These are phyloP conservation scores for Halcyon senegalensis DNA, from an alignment of 2,113 vertebrate species.

Conservation along the genomic window DNA sequence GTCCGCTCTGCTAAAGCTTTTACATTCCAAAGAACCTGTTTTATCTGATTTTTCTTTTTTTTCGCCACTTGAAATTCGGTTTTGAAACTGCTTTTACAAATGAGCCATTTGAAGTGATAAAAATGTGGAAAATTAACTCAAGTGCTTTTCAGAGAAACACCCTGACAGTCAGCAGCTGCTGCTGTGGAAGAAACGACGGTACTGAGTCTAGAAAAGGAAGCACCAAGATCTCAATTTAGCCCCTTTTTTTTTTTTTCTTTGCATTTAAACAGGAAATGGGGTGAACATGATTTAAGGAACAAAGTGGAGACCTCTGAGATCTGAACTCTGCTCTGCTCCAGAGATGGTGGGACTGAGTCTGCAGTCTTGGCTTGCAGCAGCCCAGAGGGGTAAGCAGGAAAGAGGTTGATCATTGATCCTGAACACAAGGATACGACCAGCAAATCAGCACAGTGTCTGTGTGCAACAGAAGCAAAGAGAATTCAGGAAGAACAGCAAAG, in stretches of 20 bases:
- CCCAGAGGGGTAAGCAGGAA: fast-evolving
- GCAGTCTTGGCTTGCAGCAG: neutral
- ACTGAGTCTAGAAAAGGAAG: neutral
- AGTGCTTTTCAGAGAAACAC: slow-evolving; percentile 2
- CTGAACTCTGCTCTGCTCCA: neutral
- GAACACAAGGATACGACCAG: neutral
- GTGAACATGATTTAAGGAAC: neutral
- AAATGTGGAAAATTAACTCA: slow-evolving; percentile 4
- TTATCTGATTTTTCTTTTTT: neutral
- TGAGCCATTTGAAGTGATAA: neutral
- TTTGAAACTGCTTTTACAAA: neutral
- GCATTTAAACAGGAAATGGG: neutral
- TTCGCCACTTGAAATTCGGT: neutral
- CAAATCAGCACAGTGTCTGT: neutral
- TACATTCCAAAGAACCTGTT: neutral
- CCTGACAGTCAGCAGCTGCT: neutral
- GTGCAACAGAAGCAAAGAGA: neutral
- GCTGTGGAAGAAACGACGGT: neutral
- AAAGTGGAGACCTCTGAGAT: neutral
- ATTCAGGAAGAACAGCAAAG: neutral
- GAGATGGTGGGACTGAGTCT: neutral
- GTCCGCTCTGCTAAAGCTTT: neutral
- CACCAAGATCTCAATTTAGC: neutral
- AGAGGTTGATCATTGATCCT: fast-evolving
- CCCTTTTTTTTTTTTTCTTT: neutral